Percentiles rank a stretch among this genome's conserved stretches.
phyloP scores from a whole-genome alignment of 2,797 vertebrate genomes.

The Hozukius guyotensis region DNA sequence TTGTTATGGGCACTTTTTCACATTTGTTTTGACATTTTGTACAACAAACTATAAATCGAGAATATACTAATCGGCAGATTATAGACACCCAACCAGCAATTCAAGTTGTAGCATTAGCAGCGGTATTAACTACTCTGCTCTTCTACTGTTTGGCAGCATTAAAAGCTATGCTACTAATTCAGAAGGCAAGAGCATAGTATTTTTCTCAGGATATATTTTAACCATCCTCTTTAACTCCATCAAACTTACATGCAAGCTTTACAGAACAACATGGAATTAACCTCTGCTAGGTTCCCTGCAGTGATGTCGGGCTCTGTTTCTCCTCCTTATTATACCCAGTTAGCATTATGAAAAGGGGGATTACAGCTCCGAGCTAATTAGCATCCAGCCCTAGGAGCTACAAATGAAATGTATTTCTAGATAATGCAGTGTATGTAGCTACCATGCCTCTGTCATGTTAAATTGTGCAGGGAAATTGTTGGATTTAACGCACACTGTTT shows the following conservation, averaged over 20 bases:
- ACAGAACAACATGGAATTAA: constrained; percentile 49
- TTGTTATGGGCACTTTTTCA: neutral
- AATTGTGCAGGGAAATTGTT: constrained; percentile 32
- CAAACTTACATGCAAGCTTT: constrained; percentile 35
- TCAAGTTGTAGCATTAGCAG: neutral
- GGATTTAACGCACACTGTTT: constrained; percentile 36
- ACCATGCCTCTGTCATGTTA: constrained; percentile 38
- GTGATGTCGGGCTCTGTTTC: constrained; percentile 27
- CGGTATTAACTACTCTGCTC: neutral
- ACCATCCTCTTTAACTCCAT: constrained; percentile 22
- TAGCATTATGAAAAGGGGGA: constrained; percentile 48
- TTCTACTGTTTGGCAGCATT: constrained; percentile 1
- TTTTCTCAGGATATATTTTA: constrained; percentile 32
- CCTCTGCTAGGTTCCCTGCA: constrained; percentile 43
- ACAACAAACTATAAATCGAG: neutral
- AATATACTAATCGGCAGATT: neutral
- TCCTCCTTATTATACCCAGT: constrained; percentile 41
- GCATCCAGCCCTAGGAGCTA: constrained; percentile 44
- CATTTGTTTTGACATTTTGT: neutral
- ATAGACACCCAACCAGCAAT: neutral
- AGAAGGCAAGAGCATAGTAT: constrained; percentile 6
- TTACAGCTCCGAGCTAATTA: constrained; percentile 71
- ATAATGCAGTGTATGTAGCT: constrained; percentile 46
- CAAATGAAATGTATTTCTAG: constrained; percentile 55
- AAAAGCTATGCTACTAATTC: constrained; percentile 6